These are phyloP conservation scores for Agelastica alni DNA, from an alignment of 2,888 invertebrate species.

Conservation along the genomic window DNA sequence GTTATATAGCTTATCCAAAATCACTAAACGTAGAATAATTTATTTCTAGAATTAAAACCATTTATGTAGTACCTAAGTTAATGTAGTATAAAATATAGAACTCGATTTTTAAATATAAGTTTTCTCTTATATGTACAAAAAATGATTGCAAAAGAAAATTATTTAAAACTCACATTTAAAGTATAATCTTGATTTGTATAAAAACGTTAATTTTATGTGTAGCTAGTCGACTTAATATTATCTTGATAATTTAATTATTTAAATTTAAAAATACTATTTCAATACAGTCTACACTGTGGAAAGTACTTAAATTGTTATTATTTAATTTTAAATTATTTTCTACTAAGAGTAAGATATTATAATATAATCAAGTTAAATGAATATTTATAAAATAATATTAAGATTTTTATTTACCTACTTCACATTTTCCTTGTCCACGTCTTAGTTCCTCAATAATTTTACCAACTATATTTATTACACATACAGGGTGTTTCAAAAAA, in stretches of 20 bases:
- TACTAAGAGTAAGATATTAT: slow-evolving; percentile 44
- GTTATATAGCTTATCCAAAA: no score
- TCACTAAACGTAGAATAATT: no score
- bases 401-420: not conserved
- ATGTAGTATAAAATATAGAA: slow-evolving; percentile 3
- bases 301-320: slow-evolving; percentile 37
- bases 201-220: not conserved
- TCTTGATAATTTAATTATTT: not conserved
- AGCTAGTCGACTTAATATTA: slow-evolving; percentile 2
- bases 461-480: no score
- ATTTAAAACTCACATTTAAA: slow-evolving; percentile 12
- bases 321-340: slow-evolving; percentile 44
- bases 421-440: not conserved
- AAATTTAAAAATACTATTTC: slow-evolving; percentile 25
- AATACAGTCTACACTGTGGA: slow-evolving; percentile 26
- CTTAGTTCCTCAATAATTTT: no score
- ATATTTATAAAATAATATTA: slow-evolving; percentile 34
- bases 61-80: slow-evolving; percentile 12
- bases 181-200: slow-evolving; percentile 11
- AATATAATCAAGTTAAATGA: slow-evolving; percentile 48
- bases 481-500: not conserved
- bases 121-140: slow-evolving; percentile 15
- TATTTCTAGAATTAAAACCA: no score
- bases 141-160: slow-evolving; percentile 2
- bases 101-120: slow-evolving; percentile 1